phyloP scores from a whole-genome alignment of 64 coral and sea anemone species.

The Astreopora myriophthalma region DNA sequence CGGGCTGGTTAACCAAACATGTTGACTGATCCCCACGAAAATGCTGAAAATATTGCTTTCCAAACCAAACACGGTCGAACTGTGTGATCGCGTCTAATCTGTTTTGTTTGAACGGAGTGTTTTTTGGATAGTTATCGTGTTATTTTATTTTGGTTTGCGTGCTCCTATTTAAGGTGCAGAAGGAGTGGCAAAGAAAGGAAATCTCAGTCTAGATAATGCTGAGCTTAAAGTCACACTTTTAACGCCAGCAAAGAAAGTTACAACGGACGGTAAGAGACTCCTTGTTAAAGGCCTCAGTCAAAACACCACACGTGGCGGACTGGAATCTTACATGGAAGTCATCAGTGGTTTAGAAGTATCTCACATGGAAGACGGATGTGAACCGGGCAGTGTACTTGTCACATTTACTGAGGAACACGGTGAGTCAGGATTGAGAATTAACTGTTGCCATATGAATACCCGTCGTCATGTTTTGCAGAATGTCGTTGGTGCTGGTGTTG shows the following conservation, averaged over 20 bases:
- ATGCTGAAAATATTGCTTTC: too few species aligned
- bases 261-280: not conserved
- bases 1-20: too few species aligned
- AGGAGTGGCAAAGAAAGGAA: not conserved
- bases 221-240: not conserved
- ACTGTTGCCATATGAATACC: too few species aligned
- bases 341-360: conserved; percentile 28
- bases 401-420: not conserved
- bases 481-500: too few species aligned
- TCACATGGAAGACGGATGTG: not conserved
- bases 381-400: not conserved
- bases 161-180: not conserved
- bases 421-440: not conserved
- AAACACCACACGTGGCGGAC: conserved; percentile 3
- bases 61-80: too few species aligned
- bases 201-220: not conserved
- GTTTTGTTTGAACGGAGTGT: too few species aligned
- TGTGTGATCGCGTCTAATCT: too few species aligned
- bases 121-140: too few species aligned
- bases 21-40: too few species aligned
- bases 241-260: not conserved
- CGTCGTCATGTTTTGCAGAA: too few species aligned
- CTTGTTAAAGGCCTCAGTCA: conserved; percentile 7
- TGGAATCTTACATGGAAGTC: conserved; percentile 38
- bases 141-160: not conserved